Evolutionary conservation across 2,797 vertebrate genomes (phyloP).

Genomic region (Intellagama lesueurii): DNA sequence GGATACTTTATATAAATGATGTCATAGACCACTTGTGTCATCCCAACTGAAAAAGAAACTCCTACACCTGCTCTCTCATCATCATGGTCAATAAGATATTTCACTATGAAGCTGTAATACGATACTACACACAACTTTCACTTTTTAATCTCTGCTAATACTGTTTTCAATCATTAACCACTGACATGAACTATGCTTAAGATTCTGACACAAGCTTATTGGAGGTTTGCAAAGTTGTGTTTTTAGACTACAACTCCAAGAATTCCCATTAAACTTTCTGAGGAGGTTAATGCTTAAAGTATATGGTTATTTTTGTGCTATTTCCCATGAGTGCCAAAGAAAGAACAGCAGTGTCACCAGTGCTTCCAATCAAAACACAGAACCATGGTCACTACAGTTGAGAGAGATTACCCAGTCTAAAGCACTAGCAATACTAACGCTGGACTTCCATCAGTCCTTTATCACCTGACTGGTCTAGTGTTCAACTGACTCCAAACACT

Average conservation of each 20-base stretch:
- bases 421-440: not conserved
- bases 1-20: slow-evolving; percentile 27
- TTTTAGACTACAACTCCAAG: no score
- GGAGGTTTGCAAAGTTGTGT: not conserved
- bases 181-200: not conserved
- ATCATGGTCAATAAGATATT: slow-evolving; percentile 18
- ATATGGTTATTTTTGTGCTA: not conserved
- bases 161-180: not conserved
- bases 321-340: not conserved
- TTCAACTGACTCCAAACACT: not conserved
- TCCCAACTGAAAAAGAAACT: slow-evolving; percentile 30
- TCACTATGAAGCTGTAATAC: slow-evolving; percentile 12
- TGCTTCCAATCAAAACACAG: not conserved
- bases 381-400: not conserved
- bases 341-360: not conserved
- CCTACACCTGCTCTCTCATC: slow-evolving; percentile 19
- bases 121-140: slow-evolving; percentile 13
- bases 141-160: not conserved
- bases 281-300: not conserved
- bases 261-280: not conserved
- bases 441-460: not conserved
- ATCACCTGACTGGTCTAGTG: not conserved
- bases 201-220: not conserved
- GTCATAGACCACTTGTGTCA: slow-evolving; percentile 26
- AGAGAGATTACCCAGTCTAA: not conserved